Conservation (phyloP, 2,113 vertebrate species). For the Bujurquina vittata region DNA sequence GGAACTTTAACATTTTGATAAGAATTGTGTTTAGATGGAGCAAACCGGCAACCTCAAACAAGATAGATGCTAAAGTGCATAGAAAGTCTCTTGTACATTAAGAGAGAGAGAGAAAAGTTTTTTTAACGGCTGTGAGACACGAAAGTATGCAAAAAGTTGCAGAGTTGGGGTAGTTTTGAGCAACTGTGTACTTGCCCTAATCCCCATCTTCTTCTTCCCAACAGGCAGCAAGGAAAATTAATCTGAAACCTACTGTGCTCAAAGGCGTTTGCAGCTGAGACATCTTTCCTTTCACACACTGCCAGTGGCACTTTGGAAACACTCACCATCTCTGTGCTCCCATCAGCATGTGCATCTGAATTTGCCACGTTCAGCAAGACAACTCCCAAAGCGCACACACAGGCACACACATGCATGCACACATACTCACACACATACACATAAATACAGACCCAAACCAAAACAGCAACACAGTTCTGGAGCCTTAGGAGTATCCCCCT, state of each 20-base stretch:
- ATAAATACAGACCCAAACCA: not conserved
- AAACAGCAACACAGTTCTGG: slow-evolving; percentile 42
- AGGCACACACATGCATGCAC: slow-evolving; percentile 9
- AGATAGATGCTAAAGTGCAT: not conserved
- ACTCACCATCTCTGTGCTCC: slow-evolving; percentile 62
- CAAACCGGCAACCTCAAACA: not conserved
- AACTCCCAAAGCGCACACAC: slow-evolving; percentile 40
- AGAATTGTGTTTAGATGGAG: not conserved
- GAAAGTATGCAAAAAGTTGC: slow-evolving; percentile 39
- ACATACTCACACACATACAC: not conserved
- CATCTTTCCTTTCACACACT: slow-evolving; percentile 59
- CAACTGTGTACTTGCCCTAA: slow-evolving; percentile 51
- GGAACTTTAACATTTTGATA: not conserved
- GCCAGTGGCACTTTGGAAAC: slow-evolving; percentile 73
- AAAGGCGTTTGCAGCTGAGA: slow-evolving; percentile 64
- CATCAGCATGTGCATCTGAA: slow-evolving; percentile 74
- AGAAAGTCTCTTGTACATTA: not conserved
- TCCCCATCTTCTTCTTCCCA: slow-evolving; percentile 60
- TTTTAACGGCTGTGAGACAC: not conserved
- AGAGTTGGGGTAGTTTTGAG: slow-evolving; percentile 30
- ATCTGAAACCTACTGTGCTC: slow-evolving; percentile 72
- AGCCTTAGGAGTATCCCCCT: slow-evolving; percentile 44
- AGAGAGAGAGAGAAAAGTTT: not conserved
- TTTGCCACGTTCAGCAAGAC: slow-evolving; percentile 62
- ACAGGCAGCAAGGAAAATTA: slow-evolving; percentile 72